phyloP scores from a whole-genome alignment of 2,888 invertebrate genomes.

The Parnassius glacialis region DNA sequence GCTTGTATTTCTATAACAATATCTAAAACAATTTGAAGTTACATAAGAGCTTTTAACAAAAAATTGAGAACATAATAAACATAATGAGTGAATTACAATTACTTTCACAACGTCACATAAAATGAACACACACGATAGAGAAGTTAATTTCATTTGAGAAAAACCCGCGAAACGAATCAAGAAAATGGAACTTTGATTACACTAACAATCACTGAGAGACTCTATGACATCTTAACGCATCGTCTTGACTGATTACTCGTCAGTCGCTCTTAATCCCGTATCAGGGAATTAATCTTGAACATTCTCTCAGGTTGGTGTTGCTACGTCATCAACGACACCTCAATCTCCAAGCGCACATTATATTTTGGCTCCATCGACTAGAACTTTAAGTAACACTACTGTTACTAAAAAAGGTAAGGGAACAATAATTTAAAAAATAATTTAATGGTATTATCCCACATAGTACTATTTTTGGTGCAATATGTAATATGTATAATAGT shows the following conservation, averaged over 20 bases:
- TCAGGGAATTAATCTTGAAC: conserved; percentile 26
- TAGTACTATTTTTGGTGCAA: no score
- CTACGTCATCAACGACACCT: conserved; percentile 66
- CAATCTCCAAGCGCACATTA: conserved; percentile 76
- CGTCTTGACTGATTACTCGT: conserved; percentile 31
- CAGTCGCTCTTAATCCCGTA: conserved; percentile 31
- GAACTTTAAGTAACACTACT: conserved; percentile 62
- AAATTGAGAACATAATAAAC: not conserved
- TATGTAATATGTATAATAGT: no score
- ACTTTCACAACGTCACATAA: not conserved
- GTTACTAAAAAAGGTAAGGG: conserved; percentile 74
- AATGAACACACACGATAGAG: not conserved
- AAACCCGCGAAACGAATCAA: conserved; percentile 6
- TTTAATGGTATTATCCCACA: no score
- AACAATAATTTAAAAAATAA: not conserved
- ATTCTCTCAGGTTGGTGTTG: conserved; percentile 50
- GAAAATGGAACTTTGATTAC: conserved; percentile 13
- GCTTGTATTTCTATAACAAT: no score
- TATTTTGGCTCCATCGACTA: conserved; percentile 69
- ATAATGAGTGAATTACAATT: not conserved
- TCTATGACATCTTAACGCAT: conserved; percentile 14
- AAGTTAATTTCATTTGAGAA: conserved; percentile 12
- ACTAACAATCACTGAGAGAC: conserved; percentile 6
- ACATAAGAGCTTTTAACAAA: no score
- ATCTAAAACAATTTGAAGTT: no score